Evolutionary conservation across 1,140 invertebrate species (phyloP).

Genomic region (Drosophila tani): DNA sequence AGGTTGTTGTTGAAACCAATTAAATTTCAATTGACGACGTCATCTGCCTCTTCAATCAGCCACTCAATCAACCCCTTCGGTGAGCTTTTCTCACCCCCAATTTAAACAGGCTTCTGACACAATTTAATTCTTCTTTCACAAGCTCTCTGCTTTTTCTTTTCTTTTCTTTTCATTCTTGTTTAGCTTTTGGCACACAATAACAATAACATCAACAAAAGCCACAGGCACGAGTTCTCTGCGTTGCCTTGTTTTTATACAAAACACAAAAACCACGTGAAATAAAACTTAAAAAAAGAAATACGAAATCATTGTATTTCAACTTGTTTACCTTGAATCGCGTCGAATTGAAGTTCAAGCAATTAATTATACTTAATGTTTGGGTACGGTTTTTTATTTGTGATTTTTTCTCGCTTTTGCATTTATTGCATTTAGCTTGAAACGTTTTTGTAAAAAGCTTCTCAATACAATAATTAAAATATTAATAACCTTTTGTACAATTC

Average conservation of each 20-base stretch:
- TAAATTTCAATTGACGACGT: conserved; percentile 69
- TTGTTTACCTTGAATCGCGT: conserved; percentile 67
- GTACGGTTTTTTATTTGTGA: conserved; percentile 16
- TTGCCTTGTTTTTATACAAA: conserved; percentile 68
- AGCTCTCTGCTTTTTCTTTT: neutral
- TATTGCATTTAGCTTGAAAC: conserved; percentile 22
- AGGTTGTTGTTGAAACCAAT: conserved; percentile 53
- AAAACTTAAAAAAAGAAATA: conserved; percentile 47
- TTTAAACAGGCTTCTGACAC: conserved; percentile 14
- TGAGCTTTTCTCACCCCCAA: conserved; percentile 17
- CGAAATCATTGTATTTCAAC: conserved; percentile 61
- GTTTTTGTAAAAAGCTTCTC: conserved; percentile 23
- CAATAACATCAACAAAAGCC: conserved; percentile 27
- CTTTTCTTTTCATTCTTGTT: conserved; percentile 26
- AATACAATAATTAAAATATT: conserved; percentile 38
- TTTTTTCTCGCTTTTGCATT: conserved; percentile 15
- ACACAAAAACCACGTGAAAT: conserved; percentile 27
- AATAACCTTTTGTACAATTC: conserved; percentile 22
- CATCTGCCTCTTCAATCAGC: conserved; percentile 49
- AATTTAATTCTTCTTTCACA: conserved; percentile 27
- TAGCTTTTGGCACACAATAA: conserved; percentile 54
- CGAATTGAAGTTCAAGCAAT: conserved; percentile 70
- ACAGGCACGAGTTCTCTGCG: conserved; percentile 54
- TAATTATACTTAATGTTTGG: conserved; percentile 63
- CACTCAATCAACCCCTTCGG: conserved; percentile 25